These are phyloP conservation scores for Gila orcuttii DNA, from an alignment of 2,113 vertebrate genomes.

Conservation along the genomic window DNA sequence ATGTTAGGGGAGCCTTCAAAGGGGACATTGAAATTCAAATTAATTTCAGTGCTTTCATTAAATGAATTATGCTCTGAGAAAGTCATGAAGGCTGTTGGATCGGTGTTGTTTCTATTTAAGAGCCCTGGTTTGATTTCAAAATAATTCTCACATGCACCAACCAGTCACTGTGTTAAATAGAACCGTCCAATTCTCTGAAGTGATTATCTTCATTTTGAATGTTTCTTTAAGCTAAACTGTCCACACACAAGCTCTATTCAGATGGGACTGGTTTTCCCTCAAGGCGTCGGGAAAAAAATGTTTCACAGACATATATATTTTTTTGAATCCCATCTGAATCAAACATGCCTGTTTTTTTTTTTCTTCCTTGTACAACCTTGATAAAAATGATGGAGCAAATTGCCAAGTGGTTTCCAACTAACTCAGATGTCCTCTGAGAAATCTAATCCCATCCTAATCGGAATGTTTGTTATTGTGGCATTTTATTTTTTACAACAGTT, in stretches of 20 bases:
- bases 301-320: not conserved
- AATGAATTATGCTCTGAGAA: constrained; percentile 21
- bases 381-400: not conserved
- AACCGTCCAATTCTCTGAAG: not conserved
- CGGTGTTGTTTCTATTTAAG: not conserved
- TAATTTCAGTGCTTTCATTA: constrained; percentile 52
- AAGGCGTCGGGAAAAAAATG: not conserved
- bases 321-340: not conserved
- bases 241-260: not conserved
- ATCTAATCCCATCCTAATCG: not conserved
- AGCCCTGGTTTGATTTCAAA: not conserved
- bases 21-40: constrained; percentile 57
- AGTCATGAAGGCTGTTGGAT: constrained; percentile 13
- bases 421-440: constrained; percentile 3
- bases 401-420: not conserved
- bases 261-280: not conserved
- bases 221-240: not conserved
- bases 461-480: not conserved
- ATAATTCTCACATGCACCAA: not conserved
- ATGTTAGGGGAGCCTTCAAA: constrained; percentile 57
- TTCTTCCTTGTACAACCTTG: not conserved
- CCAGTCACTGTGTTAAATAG: not conserved
- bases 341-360: not conserved
- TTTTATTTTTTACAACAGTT: constrained; percentile 3
- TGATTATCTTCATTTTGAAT: not conserved